Percentiles rank a stretch among this genome's conserved stretches.
These are phyloP conservation scores for Caenorhabditis wallacei DNA, from an alignment of 2,888 invertebrate species.

Conservation along the genomic window DNA sequence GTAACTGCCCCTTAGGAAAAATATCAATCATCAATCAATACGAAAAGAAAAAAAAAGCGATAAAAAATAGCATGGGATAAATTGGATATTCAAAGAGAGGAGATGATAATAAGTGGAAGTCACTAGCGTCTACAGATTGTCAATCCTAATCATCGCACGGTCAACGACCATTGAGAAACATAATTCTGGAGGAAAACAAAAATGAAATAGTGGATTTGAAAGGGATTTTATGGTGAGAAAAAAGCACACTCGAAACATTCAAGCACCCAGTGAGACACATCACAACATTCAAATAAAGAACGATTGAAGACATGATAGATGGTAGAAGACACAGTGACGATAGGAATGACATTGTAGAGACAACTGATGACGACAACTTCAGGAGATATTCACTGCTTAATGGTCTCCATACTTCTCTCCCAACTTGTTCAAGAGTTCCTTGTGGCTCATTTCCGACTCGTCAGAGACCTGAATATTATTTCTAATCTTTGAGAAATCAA, in stretches of 20 bases:
- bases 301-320: slow-evolving; percentile 10
- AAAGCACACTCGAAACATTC: slow-evolving; percentile 8
- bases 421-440: slow-evolving; percentile 81
- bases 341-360: slow-evolving; percentile 10
- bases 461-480: slow-evolving; percentile 81
- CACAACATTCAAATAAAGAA: neutral
- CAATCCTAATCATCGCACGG: slow-evolving; percentile 7
- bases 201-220: slow-evolving; percentile 10
- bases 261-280: slow-evolving; percentile 1
- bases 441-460: slow-evolving; percentile 83
- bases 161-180: neutral
- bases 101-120: slow-evolving; percentile 30
- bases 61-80: slow-evolving; percentile 40
- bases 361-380: slow-evolving; percentile 21
- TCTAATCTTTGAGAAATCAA: too few relatives aligned
- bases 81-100: slow-evolving; percentile 41
- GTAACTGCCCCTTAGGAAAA: slow-evolving; percentile 26
- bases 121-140: slow-evolving; percentile 6
- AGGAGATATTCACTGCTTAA: slow-evolving; percentile 60
- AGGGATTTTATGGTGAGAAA: neutral
- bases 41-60: slow-evolving; percentile 11
- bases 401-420: slow-evolving; percentile 82
- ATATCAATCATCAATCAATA: slow-evolving; percentile 47
- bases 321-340: slow-evolving; percentile 1
- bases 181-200: neutral